phyloP scores from a whole-genome alignment of 2,888 invertebrate species.

The Baccha elongata region DNA sequence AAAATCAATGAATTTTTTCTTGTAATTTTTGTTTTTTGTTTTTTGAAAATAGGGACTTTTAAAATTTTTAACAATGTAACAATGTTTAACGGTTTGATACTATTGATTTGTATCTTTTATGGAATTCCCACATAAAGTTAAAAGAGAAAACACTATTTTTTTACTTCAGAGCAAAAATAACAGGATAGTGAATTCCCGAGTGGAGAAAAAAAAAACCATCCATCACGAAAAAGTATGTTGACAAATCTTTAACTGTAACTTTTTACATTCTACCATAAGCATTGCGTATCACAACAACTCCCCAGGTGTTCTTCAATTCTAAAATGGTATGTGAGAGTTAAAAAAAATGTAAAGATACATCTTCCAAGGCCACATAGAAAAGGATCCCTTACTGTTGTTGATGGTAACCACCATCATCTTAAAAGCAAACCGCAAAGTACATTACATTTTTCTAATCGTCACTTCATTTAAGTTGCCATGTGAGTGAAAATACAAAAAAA shows the following conservation, averaged over 20 bases:
- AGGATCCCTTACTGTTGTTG: conserved; percentile 13
- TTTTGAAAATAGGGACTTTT: too few species aligned
- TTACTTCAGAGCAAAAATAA: too few species aligned
- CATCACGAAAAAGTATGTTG: conserved; percentile 5
- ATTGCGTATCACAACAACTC: neutral
- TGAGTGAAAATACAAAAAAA: conserved; percentile 3
- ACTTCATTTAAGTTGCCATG: conserved; percentile 22
- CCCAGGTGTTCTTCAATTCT: conserved; percentile 11
- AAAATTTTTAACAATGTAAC: too few species aligned
- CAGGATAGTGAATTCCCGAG: neutral
- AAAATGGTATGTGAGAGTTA: conserved; percentile 9
- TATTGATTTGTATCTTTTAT: too few species aligned
- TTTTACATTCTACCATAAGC: conserved; percentile 3
- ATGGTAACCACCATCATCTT: neutral
- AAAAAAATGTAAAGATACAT: conserved; percentile 3
- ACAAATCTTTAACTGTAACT: conserved; percentile 13
- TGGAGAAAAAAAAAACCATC: neutral
- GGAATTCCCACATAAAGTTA: too few species aligned
- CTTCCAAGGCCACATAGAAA: conserved; percentile 28
- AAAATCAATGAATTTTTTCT: too few species aligned
- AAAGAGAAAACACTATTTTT: too few species aligned
- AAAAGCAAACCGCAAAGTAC: conserved; percentile 40
- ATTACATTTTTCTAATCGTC: conserved; percentile 30
- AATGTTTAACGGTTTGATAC: too few species aligned
- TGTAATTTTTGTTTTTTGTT: too few species aligned